These are phyloP conservation scores for Penelope pileata DNA, from an alignment of 2,113 vertebrate species.

Conservation along the genomic window DNA sequence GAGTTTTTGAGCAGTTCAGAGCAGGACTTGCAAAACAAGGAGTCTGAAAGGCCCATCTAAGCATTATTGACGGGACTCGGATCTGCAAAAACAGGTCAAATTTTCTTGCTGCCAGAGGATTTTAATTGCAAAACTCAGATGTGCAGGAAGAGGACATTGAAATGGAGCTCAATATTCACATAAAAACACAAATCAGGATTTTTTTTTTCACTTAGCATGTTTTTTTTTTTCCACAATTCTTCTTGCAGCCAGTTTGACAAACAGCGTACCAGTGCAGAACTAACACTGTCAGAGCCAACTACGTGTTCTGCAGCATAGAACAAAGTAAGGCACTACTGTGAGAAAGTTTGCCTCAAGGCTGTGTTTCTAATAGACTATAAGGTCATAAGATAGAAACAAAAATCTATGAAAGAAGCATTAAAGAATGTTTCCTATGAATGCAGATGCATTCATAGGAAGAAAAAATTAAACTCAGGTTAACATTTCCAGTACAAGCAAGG, in stretches of 20 bases:
- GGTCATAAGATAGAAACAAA: constrained; percentile 44
- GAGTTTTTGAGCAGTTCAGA: neutral
- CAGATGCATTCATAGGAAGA: neutral
- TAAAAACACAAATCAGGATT: neutral
- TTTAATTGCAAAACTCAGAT: neutral
- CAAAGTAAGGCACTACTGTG: constrained; percentile 44
- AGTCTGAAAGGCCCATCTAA: neutral
- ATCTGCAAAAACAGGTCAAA: neutral
- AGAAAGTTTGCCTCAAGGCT: constrained; percentile 62
- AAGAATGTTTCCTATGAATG: too few relatives aligned
- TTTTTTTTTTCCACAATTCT: neutral
- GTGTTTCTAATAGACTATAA: constrained; percentile 39
- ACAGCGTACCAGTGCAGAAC: constrained; percentile 51
- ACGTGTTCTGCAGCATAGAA: neutral
- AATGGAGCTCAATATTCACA: neutral
- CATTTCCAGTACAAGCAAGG: neutral
- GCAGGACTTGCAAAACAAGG: neutral
- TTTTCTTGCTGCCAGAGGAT: neutral
- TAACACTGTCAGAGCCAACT: constrained; percentile 54
- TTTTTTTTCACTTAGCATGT: constrained; percentile 4
- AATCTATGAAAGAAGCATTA: constrained; percentile 8
- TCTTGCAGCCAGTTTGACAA: constrained; percentile 11
- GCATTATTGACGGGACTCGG: neutral
- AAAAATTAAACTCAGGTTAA: neutral
- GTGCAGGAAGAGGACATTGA: neutral